Evolutionary conservation across 2,113 vertebrate species (phyloP).

Genomic region (Ophiodon elongatus): DNA sequence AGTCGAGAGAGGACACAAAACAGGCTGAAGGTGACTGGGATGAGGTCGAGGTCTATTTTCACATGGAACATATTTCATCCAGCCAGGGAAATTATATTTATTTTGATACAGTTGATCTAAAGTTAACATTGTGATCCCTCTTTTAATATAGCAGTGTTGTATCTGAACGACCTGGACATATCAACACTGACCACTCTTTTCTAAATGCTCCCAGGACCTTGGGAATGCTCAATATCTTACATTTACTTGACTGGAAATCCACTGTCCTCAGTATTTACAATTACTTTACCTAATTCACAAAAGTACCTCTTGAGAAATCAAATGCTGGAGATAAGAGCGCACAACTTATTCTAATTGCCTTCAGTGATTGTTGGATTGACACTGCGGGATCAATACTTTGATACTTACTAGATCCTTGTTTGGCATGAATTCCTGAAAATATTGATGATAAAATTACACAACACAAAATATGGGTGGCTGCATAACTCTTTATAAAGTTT

Average conservation of each 20-base stretch:
- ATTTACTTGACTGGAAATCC: background rate
- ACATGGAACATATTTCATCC: conserved; percentile 25
- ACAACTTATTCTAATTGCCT: conserved; percentile 3
- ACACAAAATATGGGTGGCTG: background rate
- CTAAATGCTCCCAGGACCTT: background rate
- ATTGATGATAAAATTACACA: too few species aligned
- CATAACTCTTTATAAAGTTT: too few species aligned
- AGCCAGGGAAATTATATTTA: conserved; percentile 4
- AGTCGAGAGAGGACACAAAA: conserved; percentile 44
- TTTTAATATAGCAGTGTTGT: background rate
- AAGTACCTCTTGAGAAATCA: background rate
- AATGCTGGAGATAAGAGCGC: background rate
- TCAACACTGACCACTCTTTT: background rate
- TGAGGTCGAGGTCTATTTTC: conserved; percentile 22
- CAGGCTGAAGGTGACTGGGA: conserved; percentile 50
- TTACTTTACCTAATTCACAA: background rate
- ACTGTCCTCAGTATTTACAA: background rate
- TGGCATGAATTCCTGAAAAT: background rate
- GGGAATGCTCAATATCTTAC: background rate
- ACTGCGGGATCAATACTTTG: background rate
- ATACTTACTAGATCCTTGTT: background rate
- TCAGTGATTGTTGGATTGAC: background rate
- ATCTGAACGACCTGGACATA: background rate
- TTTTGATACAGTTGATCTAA: conserved; percentile 11
- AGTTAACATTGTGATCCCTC: background rate